These are phyloP conservation scores for Alviniconcha strummeri DNA, from an alignment of 2,888 invertebrate genomes.

Conservation along the genomic window DNA sequence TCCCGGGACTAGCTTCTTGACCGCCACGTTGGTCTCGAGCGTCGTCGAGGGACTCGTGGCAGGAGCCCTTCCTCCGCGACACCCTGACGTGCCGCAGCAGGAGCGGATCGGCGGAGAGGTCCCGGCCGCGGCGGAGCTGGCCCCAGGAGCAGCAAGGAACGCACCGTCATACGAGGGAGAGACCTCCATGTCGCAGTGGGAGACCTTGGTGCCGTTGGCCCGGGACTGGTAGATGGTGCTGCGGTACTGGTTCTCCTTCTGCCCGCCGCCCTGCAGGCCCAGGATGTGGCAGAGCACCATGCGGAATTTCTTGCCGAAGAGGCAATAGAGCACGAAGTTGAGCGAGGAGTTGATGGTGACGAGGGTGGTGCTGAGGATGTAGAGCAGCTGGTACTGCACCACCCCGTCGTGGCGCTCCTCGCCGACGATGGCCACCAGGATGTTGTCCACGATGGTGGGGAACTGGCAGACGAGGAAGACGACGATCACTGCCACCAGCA, in stretches of 20 bases:
- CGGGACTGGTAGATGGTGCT: slow-evolving; percentile 42
- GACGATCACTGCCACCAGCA: slow-evolving; percentile 95
- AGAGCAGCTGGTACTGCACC: slow-evolving; percentile 42
- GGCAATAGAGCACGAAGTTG: slow-evolving; percentile 65
- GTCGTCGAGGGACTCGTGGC: too few relatives aligned
- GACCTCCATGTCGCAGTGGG: slow-evolving; percentile 43
- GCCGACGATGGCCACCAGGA: slow-evolving; percentile 62
- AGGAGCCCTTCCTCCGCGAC: too few relatives aligned
- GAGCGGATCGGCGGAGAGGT: background rate
- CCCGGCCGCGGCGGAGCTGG: background rate
- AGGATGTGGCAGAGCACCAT: slow-evolving; percentile 49
- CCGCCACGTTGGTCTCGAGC: background rate
- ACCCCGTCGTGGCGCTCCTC: slow-evolving; percentile 34
- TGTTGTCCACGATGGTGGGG: slow-evolving; percentile 69
- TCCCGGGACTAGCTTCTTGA: too few relatives aligned
- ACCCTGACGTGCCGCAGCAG: background rate
- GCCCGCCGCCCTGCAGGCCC: slow-evolving; percentile 37
- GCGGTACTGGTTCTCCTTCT: slow-evolving; percentile 41
- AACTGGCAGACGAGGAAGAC: slow-evolving; percentile 93
- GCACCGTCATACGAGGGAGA: slow-evolving; percentile 41
- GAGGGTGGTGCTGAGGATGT: slow-evolving; percentile 52
- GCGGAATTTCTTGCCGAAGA: slow-evolving; percentile 65
- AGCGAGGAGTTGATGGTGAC: slow-evolving; percentile 61
- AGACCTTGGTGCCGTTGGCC: slow-evolving; percentile 31
- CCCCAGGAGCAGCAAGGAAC: background rate